A percentile compares a stretch with the other conserved stretches of the same genome.
phyloP scores from a whole-genome alignment of 2,113 vertebrate genomes.

The Oncorhynchus tshawytscha region DNA sequence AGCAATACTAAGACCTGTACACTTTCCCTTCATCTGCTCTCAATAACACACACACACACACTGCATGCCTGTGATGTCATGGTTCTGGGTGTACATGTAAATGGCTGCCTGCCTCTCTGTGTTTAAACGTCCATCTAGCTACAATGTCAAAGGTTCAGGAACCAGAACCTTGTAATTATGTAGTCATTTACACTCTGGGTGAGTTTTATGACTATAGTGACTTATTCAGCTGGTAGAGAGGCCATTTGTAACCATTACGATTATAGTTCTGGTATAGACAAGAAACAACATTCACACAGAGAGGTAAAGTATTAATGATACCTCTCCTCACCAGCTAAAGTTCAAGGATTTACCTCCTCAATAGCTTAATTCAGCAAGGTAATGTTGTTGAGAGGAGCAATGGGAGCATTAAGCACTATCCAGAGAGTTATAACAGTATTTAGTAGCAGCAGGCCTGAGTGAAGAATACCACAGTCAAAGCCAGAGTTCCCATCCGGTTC shows the following conservation, averaged over 20 bases:
- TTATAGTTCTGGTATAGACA: neutral
- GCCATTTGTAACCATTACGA: no score
- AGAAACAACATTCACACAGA: no score
- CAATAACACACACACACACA: slow-evolving; percentile 17
- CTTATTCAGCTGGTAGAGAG: neutral
- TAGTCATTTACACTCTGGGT: neutral
- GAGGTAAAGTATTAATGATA: no score
- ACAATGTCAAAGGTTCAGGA: slow-evolving; percentile 5
- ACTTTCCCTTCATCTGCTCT: slow-evolving; percentile 21
- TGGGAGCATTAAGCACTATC: neutral
- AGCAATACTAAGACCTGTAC: slow-evolving; percentile 19
- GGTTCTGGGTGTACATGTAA: slow-evolving; percentile 51
- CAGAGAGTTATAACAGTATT: slow-evolving; percentile 41
- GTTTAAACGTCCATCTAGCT: slow-evolving; percentile 39
- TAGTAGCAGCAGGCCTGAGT: slow-evolving; percentile 56
- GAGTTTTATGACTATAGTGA: neutral
- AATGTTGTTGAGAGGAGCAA: no score
- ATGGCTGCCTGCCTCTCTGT: slow-evolving; percentile 43
- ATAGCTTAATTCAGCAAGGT: neutral
- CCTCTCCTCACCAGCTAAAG: no score
- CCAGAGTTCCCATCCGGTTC: slow-evolving; percentile 45
- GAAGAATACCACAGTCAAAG: slow-evolving; percentile 50
- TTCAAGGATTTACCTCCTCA: neutral
- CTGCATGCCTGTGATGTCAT: slow-evolving; percentile 39
- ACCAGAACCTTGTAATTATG: slow-evolving; percentile 13